These are phyloP conservation scores for Sebastes steindachneri DNA, from an alignment of 2,797 vertebrate genomes.

Conservation along the genomic window DNA sequence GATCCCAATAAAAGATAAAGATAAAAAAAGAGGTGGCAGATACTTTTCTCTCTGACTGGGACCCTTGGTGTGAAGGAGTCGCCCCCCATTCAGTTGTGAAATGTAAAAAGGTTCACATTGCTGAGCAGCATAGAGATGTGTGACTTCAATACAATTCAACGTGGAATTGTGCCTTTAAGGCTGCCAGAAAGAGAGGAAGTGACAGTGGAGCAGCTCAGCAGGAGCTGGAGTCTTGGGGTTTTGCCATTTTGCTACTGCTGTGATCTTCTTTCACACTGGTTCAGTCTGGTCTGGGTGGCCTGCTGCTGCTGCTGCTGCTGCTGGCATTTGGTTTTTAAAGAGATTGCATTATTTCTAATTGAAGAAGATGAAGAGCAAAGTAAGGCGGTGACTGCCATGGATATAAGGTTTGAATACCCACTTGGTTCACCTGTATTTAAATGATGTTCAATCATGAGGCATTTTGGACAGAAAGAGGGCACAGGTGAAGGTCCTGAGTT, in stretches of 20 bases:
- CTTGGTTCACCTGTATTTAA: neutral
- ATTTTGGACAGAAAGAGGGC: neutral
- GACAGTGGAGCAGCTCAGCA: constrained; percentile 30
- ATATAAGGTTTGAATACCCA: neutral
- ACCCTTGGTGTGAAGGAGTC: neutral
- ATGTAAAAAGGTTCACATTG: neutral
- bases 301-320: constrained; percentile 20
- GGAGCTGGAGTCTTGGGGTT: constrained; percentile 28
- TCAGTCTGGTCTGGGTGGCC: constrained; percentile 14
- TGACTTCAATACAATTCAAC: neutral
- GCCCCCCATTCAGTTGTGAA: neutral
- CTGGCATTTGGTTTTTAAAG: neutral
- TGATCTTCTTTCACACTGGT: constrained; percentile 34
- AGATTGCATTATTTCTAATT: neutral
- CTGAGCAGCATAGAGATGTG: neutral
- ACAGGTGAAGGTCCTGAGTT: neutral
- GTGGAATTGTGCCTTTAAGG: constrained; percentile 11
- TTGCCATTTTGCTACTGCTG: constrained; percentile 45
- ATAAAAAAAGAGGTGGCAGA: neutral
- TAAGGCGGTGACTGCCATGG: neutral
- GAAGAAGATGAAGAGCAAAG: neutral
- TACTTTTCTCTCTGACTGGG: neutral
- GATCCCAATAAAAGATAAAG: no score
- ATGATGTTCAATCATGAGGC: neutral
- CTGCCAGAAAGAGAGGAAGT: constrained; percentile 5